phyloP scores from a whole-genome alignment of 2,113 vertebrate genomes.

The Otocyon megalotis region DNA sequence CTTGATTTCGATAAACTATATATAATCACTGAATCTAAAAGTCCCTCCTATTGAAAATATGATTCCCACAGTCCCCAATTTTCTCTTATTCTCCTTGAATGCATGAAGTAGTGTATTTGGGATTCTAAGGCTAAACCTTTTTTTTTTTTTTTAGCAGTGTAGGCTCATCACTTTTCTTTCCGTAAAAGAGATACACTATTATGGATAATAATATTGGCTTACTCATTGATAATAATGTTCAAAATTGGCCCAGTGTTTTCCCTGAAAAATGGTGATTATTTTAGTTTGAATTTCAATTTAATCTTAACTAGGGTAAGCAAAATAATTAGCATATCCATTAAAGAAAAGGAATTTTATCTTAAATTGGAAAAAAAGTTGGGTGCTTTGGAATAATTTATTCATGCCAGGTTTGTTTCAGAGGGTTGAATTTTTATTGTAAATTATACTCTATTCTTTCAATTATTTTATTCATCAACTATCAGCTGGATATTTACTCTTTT shows the following conservation, averaged over 20 bases:
- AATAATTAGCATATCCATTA: constrained; percentile 27
- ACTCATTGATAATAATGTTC: not conserved
- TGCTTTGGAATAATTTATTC: constrained; percentile 32
- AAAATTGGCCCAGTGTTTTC: constrained; percentile 24
- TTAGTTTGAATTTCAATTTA: constrained; percentile 28
- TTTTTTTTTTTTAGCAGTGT: not conserved
- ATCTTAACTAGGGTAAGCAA: constrained; percentile 29
- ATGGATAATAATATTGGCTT: not conserved
- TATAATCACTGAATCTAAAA: not conserved
- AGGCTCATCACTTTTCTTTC: not conserved
- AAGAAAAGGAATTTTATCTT: not conserved
- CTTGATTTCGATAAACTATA: not conserved
- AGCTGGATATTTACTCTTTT: not conserved
- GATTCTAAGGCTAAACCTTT: not conserved
- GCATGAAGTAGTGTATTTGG: not conserved
- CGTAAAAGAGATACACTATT: not conserved
- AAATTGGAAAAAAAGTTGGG: not conserved
- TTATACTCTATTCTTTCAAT: constrained; percentile 18
- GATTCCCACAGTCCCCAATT: not conserved
- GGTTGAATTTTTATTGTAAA: not conserved
- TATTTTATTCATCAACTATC: constrained; percentile 19
- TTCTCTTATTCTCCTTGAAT: not conserved
- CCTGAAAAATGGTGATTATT: not conserved
- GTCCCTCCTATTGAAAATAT: not conserved
- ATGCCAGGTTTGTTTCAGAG: not conserved